phyloP scores from a whole-genome alignment of 2,888 invertebrate genomes.

The Cheilosia scutellata region DNA sequence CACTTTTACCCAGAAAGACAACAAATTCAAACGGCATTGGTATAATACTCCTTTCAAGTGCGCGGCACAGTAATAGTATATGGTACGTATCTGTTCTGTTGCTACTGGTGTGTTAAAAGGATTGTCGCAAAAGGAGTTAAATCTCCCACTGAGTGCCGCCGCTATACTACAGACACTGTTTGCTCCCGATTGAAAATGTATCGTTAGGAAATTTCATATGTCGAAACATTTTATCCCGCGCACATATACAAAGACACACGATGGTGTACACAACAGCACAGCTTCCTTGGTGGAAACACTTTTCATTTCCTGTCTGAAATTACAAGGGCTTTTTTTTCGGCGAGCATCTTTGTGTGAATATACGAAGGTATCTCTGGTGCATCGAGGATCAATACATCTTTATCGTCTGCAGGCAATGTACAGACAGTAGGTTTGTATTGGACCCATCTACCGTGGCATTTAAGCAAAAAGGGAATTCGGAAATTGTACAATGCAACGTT shows the following conservation, averaged over 20 bases:
- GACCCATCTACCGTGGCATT: slow-evolving; percentile 16
- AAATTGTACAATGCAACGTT: slow-evolving; percentile 34
- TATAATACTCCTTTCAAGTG: slow-evolving; percentile 17
- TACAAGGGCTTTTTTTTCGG: slow-evolving; percentile 46
- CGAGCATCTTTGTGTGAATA: neutral
- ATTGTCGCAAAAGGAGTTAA: slow-evolving; percentile 32
- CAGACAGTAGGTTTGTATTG: neutral
- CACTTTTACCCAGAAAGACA: slow-evolving; percentile 56
- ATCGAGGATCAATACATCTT: slow-evolving; percentile 68
- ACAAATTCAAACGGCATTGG: slow-evolving; percentile 54
- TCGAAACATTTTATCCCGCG: slow-evolving; percentile 68
- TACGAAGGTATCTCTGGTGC: slow-evolving; percentile 3
- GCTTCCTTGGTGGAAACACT: slow-evolving; percentile 72
- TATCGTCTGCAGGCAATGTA: slow-evolving; percentile 56
- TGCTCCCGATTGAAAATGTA: slow-evolving; percentile 52
- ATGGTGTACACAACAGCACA: slow-evolving; percentile 30
- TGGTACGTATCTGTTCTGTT: neutral
- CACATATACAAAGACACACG: neutral
- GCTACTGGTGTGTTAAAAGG: slow-evolving; percentile 18
- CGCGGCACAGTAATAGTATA: neutral
- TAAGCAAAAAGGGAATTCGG: slow-evolving; percentile 26
- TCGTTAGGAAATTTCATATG: slow-evolving; percentile 73
- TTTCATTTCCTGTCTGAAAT: slow-evolving; percentile 75
- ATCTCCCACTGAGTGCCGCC: slow-evolving; percentile 54
- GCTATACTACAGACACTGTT: neutral